Base-by-base conservation (phyloP, 1,140 invertebrate genomes). In the Mamestra configurata region DNA sequence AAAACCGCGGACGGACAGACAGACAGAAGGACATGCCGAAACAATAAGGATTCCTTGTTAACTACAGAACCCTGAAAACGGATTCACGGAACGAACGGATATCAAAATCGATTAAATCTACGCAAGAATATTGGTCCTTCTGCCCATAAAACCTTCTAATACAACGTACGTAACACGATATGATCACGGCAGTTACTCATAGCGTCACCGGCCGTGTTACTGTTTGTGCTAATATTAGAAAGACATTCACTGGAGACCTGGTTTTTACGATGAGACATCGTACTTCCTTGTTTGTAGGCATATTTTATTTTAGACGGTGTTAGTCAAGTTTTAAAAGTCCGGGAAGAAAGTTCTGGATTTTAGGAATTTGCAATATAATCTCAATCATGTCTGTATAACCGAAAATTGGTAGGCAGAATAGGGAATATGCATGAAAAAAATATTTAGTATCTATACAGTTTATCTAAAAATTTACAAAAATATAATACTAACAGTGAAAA, bases 221-320 rank as follows among this genome's bases (percentile, higher is more conserved):
- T 53, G 10, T 40, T 4, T 1, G 10, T 10, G 53, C 53, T 55
- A 55, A 55, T 55, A 55, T 55, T 55, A 55, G 53, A 24, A 24
- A 22, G 2, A 55, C n/a, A 55, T n/a, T 18, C 53, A 22, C n/a
- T 24, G 4, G 8, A 55, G 20, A 24, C 20, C 53, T 24, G 13
- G 53, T 27, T 53, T 55, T 55, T 55, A 55, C 53, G 53, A 55
- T 55, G 53, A 55, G 20, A 55, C 53, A 55, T 55, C 8, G 4
- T 1, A 55, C 20, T 55, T 55, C 53, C 53, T 55, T 55, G 53
- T 55, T 55, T 55, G 53, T 55, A 55, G 22, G n/a, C 53, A 55
- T 55, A 55, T 55, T 55, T 55, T 55, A 55, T 24, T 55, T 55
- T 24, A 11, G 53, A 20, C 1, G 13, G 8, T 10, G n/a, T 55